phyloP scores from a whole-genome alignment of 1,140 invertebrate species.

The Zelostemma sp. region DNA sequence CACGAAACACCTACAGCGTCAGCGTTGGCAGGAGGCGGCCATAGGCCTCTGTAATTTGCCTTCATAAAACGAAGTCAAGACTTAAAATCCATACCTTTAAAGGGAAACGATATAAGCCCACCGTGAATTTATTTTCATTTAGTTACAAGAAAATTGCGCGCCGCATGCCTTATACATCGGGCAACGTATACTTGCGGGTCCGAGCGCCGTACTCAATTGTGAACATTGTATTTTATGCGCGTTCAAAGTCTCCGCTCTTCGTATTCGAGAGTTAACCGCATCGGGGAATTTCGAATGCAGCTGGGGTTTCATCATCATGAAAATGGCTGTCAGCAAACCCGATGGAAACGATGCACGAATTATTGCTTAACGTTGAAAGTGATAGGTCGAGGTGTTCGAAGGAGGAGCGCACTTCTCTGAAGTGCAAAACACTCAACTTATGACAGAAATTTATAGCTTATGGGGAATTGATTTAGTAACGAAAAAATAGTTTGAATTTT shows the following conservation, averaged over 20 bases:
- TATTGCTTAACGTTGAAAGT: constrained; percentile 22
- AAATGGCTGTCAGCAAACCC: constrained; percentile 45
- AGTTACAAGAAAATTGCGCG: constrained; percentile 66
- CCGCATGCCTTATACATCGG: constrained; percentile 35
- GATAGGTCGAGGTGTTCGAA: constrained; percentile 31
- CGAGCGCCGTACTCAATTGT: constrained; percentile 51
- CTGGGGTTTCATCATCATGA: constrained; percentile 31
- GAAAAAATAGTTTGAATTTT: background rate
- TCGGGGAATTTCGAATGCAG: constrained; percentile 20
- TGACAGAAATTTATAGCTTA: constrained; percentile 21
- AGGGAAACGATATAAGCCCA: constrained; percentile 56
- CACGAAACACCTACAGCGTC: constrained; percentile 59
- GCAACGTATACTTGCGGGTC: constrained; percentile 38
- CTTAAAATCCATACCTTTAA: constrained; percentile 45
- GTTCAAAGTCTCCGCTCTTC: constrained; percentile 39
- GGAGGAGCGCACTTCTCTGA: constrained; percentile 21
- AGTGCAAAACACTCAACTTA: constrained; percentile 22
- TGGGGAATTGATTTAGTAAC: constrained; percentile 13
- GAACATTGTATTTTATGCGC: constrained; percentile 48
- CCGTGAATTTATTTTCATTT: constrained; percentile 69
- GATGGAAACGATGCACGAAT: constrained; percentile 16
- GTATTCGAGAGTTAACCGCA: constrained; percentile 45
- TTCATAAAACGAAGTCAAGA: constrained; percentile 63
- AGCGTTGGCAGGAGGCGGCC: constrained; percentile 62
- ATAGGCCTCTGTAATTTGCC: constrained; percentile 68